A percentile compares a stretch with the other conserved stretches of the same genome.
Evolutionary conservation across 2,888 invertebrate genomes (phyloP).

Genomic region (Hyposoter didymator): DNA sequence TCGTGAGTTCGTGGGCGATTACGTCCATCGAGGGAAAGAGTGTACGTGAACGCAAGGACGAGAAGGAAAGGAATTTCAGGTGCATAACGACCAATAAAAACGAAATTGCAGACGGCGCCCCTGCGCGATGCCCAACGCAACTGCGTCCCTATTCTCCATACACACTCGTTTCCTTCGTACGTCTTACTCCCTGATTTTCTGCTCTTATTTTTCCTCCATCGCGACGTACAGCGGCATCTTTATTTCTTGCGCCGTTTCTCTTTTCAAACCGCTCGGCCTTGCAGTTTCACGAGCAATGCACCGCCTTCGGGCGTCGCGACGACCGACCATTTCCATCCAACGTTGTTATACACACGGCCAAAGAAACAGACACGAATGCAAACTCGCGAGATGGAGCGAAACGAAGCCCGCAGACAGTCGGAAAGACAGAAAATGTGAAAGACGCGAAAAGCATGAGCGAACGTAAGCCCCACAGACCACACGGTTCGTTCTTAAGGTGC

Average conservation of each 20-base stretch:
- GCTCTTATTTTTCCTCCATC: slow-evolving; percentile 30
- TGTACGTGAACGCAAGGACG: slow-evolving; percentile 54
- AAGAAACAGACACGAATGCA: neutral
- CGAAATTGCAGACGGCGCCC: slow-evolving; percentile 65
- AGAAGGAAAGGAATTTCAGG: slow-evolving; percentile 66
- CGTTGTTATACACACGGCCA: neutral
- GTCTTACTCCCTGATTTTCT: slow-evolving; percentile 36
- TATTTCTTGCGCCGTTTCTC: neutral
- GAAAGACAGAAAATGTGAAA: slow-evolving; percentile 36
- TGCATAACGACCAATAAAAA: slow-evolving; percentile 67
- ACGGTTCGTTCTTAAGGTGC: slow-evolving; percentile 66
- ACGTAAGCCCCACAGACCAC: slow-evolving; percentile 41
- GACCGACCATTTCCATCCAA: slow-evolving; percentile 47
- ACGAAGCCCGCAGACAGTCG: neutral
- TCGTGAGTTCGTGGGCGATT: slow-evolving; percentile 63
- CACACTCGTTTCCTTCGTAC: slow-evolving; percentile 26
- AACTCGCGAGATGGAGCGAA: slow-evolving; percentile 1
- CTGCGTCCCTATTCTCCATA: slow-evolving; percentile 16
- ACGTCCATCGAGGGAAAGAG: slow-evolving; percentile 62
- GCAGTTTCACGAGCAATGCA: slow-evolving; percentile 65
- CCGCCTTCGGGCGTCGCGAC: slow-evolving; percentile 59
- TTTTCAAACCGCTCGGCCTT: slow-evolving; percentile 39
- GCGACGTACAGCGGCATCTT: neutral
- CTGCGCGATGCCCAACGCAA: slow-evolving; percentile 27
- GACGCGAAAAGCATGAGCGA: slow-evolving; percentile 50